Evolutionary conservation across 2,888 invertebrate genomes (phyloP), one percentile per base, ranked within the genome.

Genomic region (Cryptocheilus praepositus): DNA sequence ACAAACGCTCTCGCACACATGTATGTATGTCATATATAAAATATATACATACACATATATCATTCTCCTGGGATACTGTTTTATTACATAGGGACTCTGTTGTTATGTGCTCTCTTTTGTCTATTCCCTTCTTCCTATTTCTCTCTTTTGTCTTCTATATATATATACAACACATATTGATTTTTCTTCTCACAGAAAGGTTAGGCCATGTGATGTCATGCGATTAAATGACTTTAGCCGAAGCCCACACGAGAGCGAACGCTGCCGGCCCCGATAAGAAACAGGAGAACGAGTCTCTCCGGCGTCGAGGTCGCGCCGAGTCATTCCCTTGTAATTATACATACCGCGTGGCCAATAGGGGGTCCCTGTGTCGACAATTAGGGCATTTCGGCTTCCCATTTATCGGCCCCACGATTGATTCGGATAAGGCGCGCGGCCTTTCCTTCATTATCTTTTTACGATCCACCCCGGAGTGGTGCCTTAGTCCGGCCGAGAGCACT

Each of bases 321-420:
- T 87, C 87, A 87, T 81, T 85, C 84, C 81, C 83, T 86, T 84
- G 86, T 86, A 87, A 87, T 87, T 87, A 87, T 82, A 81, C 78
- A 77, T 80, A 85, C 83, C 84, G 84, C 86, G 80, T 74, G 71
- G 76, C 81, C 85, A 81, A 83, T 80, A 82, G 85, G 82, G 83
- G 84, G 83, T 82, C 83, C 74, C 71, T 73, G 73, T 82, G 79
- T 80, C 81, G 75, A 83, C 85, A 81, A 85, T 83, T 85, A 83
- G 82, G 82, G 75, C 80, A 83, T 84, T 85, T 85, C 78, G 81
- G 79, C 76, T 83, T 74, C 79, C 79, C 82, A 81, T 81, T 84
- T 80, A 82, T 76, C 78, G 79, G 74, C 74, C 74, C 70, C 74
- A 67, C 81, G 78, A 83, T 82, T 83, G 76, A 69, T 80, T 79